Conservation (phyloP, 1,140 invertebrate genomes). For the Drosophila kanapiae region DNA sequence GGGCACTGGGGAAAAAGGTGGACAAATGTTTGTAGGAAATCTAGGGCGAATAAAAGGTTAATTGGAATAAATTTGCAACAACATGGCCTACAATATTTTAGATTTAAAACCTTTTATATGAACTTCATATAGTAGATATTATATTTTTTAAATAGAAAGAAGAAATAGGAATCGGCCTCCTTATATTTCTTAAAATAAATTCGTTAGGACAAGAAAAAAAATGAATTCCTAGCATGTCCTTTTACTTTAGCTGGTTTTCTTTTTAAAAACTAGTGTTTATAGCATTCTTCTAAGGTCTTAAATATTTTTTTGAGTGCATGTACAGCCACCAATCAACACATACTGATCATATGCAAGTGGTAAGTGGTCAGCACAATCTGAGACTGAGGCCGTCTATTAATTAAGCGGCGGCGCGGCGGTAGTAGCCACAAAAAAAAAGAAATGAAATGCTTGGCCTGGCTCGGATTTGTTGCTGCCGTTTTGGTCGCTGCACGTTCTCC, state of each 20-base stretch:
- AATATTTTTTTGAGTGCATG: not conserved
- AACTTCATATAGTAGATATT: too few relatives aligned
- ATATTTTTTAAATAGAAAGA: too few relatives aligned
- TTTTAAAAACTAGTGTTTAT: too few relatives aligned
- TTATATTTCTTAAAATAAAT: too few relatives aligned
- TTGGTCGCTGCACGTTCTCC: slow-evolving; percentile 78
- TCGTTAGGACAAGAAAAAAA: too few relatives aligned
- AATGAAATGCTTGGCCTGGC: slow-evolving; percentile 45
- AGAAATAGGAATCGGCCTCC: too few relatives aligned
- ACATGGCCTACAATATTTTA: accelerated
- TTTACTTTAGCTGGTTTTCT: not conserved
- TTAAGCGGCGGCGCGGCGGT: slow-evolving; percentile 51
- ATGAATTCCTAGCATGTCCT: too few relatives aligned
- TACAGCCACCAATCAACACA: slow-evolving; percentile 68
- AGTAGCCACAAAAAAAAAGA: slow-evolving; percentile 51
- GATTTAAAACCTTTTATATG: too few relatives aligned
- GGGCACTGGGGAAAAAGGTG: slow-evolving; percentile 5
- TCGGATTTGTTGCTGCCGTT: slow-evolving; percentile 62
- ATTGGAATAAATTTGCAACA: not conserved
- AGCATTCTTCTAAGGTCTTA: not conserved
- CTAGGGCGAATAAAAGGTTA: too few relatives aligned
- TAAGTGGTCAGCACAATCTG: slow-evolving; percentile 55
- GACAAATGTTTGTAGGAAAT: slow-evolving; percentile 1
- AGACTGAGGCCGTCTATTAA: slow-evolving; percentile 72
- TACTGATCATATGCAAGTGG: slow-evolving; percentile 81